Percentiles rank a stretch among this genome's conserved stretches.
Conservation (phyloP, 1,140 invertebrate genomes). For the Heliothis virescens region DNA sequence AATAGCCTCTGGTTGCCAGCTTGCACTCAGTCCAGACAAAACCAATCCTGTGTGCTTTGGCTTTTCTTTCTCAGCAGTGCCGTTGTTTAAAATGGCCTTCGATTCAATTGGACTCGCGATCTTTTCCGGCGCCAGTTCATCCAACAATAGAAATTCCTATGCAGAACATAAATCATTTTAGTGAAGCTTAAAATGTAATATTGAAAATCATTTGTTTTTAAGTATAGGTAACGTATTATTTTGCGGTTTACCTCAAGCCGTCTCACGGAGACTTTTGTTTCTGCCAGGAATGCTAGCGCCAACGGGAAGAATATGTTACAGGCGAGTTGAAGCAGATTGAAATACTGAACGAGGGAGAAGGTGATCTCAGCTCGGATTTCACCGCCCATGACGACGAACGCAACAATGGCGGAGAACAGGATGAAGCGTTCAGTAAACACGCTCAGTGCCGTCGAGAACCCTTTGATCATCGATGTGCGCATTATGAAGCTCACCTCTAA, state of each 20-base stretch:
- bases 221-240: too few species aligned
- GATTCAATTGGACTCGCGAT: slow-evolving; percentile 61
- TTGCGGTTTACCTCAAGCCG: slow-evolving; percentile 86
- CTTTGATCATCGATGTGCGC: slow-evolving; percentile 90
- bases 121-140: slow-evolving; percentile 80
- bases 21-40: slow-evolving; percentile 86
- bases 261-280: slow-evolving; percentile 89
- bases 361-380: slow-evolving; percentile 89
- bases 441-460: slow-evolving; percentile 89
- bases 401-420: slow-evolving; percentile 90
- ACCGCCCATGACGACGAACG: slow-evolving; percentile 89
- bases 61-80: slow-evolving; percentile 63
- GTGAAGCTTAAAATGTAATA: background rate
- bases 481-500: slow-evolving; percentile 90
- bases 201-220: background rate
- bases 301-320: slow-evolving; percentile 91
- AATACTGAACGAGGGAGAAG: slow-evolving; percentile 91
- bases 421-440: slow-evolving; percentile 91
- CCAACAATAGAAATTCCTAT: slow-evolving; percentile 86
- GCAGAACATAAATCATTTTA: slow-evolving; percentile 26
- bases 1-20: slow-evolving; percentile 87
- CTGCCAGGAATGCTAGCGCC: slow-evolving; percentile 87
- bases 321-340: slow-evolving; percentile 90
- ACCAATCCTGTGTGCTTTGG: slow-evolving; percentile 76
- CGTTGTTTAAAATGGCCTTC: slow-evolving; percentile 65